phyloP scores from a whole-genome alignment of 2,113 vertebrate species.

The Scatophagus argus region DNA sequence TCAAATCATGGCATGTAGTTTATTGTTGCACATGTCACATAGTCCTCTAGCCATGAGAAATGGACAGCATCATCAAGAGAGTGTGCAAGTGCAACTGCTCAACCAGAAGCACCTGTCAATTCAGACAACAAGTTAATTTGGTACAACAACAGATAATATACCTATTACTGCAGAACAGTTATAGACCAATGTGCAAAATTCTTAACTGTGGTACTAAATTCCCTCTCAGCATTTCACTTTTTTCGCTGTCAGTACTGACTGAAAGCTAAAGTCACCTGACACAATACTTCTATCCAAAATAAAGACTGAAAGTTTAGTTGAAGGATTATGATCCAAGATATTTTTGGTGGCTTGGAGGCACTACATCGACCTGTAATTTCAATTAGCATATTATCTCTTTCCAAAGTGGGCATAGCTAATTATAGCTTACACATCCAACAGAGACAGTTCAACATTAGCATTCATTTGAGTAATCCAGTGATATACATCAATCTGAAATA shows the following conservation, averaged over 20 bases:
- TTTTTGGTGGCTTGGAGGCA: background rate
- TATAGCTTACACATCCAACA: background rate
- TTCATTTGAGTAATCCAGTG: background rate
- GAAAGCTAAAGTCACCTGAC: background rate
- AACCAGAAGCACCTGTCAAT: background rate
- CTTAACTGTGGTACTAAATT: no score
- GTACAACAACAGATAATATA: background rate
- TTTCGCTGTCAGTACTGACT: background rate
- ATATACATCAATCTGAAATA: no score
- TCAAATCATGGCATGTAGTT: background rate
- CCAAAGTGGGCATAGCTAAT: background rate
- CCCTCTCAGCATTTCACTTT: background rate
- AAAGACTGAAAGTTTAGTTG: background rate
- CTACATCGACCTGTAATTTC: background rate
- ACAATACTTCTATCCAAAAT: background rate
- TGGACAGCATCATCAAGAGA: slow-evolving; percentile 13
- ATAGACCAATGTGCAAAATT: background rate
- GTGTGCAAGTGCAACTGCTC: background rate
- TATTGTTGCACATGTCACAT: background rate
- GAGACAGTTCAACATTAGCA: background rate
- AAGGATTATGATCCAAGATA: no score
- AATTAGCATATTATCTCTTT: background rate
- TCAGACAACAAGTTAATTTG: background rate
- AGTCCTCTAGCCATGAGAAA: background rate
- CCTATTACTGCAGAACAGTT: background rate